These are phyloP conservation scores for Melanostoma scalare DNA, from an alignment of 2,888 invertebrate genomes.

Conservation along the genomic window DNA sequence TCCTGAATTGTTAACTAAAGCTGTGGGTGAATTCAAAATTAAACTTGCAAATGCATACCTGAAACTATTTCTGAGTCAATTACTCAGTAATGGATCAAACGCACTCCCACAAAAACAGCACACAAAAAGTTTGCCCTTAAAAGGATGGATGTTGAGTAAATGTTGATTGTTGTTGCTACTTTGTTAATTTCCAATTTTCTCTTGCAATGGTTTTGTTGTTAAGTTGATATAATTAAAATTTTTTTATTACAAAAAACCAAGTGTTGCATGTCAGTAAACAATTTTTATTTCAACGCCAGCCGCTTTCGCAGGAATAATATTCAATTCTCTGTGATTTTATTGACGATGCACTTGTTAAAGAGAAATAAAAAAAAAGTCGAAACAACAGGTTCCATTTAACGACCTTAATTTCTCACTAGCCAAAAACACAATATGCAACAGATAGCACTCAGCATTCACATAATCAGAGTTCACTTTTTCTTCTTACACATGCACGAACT, in stretches of 20 bases:
- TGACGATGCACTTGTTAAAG: background rate
- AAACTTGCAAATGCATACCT: too few relatives aligned
- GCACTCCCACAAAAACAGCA: too few relatives aligned
- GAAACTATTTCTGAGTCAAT: too few relatives aligned
- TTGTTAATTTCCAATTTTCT: slow-evolving; percentile 30
- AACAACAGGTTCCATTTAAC: slow-evolving; percentile 38
- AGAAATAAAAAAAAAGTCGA: background rate
- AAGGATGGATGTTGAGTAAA: too few relatives aligned
- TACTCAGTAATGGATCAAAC: too few relatives aligned
- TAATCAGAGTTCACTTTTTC: slow-evolving; percentile 40
- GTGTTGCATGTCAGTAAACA: slow-evolving; percentile 31
- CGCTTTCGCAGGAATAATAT: background rate
- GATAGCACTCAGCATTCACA: slow-evolving; percentile 66
- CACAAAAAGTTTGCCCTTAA: too few relatives aligned
- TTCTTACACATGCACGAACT: slow-evolving; percentile 25
- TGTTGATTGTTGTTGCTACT: too few relatives aligned
- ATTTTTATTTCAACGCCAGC: slow-evolving; percentile 3
- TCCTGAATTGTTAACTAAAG: too few relatives aligned
- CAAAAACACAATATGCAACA: slow-evolving; percentile 59
- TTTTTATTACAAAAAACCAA: slow-evolving; percentile 20
- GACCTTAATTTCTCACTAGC: slow-evolving; percentile 9
- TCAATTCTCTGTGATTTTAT: slow-evolving; percentile 9
- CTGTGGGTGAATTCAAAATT: too few relatives aligned
- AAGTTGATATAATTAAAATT: background rate
- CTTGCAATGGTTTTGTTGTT: slow-evolving; percentile 9